Evolutionary conservation across 2,113 vertebrate species (phyloP).

Genomic region (Megaleporinus macrocephalus): DNA sequence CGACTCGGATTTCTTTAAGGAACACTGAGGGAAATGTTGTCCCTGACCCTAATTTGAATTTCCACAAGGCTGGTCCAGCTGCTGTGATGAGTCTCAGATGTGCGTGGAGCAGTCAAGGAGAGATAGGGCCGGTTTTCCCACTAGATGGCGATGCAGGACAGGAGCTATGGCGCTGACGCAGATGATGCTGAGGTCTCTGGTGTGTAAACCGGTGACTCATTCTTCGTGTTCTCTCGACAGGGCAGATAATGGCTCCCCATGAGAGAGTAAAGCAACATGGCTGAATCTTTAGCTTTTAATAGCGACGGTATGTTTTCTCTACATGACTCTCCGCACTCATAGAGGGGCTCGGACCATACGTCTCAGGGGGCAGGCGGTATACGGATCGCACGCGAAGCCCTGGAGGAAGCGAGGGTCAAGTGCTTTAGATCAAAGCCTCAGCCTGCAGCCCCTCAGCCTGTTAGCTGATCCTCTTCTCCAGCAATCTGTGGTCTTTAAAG

Average conservation of each 20-base stretch:
- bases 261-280: slow-evolving; percentile 42
- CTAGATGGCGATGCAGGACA: slow-evolving; percentile 43
- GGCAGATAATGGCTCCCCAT: slow-evolving; percentile 38
- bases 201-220: slow-evolving; percentile 43
- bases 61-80: not conserved
- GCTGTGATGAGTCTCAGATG: slow-evolving; percentile 12
- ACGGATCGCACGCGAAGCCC: not conserved
- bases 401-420: slow-evolving; percentile 13
- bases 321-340: not conserved
- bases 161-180: not conserved
- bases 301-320: not conserved
- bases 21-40: not conserved
- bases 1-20: not conserved
- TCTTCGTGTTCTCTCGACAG: slow-evolving; percentile 10
- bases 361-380: not conserved
- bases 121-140: not conserved
- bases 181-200: not conserved
- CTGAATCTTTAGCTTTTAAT: slow-evolving; percentile 19
- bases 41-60: slow-evolving; percentile 1
- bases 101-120: too few species aligned
- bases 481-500: not conserved
- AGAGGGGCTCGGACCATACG: not conserved
- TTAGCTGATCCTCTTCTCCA: not conserved
- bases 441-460: not conserved
- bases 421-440: not conserved